These are phyloP conservation scores for Cacatua alba DNA, from an alignment of 2,113 vertebrate species.

Conservation along the genomic window DNA sequence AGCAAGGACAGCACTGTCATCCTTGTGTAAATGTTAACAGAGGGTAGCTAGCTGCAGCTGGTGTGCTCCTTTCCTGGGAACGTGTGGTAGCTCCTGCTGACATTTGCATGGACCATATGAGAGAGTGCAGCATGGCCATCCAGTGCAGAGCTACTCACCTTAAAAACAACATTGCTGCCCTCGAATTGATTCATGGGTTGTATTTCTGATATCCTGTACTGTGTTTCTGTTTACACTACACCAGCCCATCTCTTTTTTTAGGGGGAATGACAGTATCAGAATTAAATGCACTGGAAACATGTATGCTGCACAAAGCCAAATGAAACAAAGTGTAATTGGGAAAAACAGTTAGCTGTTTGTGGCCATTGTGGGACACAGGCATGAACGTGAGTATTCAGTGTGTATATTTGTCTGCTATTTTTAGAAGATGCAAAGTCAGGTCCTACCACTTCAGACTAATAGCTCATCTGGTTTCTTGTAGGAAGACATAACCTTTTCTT, in stretches of 20 bases:
- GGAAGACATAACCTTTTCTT: neutral
- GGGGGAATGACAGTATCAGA: neutral
- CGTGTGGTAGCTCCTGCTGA: neutral
- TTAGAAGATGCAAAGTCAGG: neutral
- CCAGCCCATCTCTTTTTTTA: fast-evolving
- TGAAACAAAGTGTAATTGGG: neutral
- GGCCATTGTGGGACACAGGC: neutral
- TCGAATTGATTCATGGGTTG: fast-evolving
- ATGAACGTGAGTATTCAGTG: neutral
- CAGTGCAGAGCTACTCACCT: neutral
- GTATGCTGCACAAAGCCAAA: neutral
- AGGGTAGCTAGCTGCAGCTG: fast-evolving
- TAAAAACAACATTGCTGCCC: fast-evolving
- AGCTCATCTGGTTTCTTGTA: neutral
- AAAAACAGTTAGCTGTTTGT: neutral
- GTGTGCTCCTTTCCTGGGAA: neutral
- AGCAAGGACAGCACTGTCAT: neutral
- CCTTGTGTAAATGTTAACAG: neutral
- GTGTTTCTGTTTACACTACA: fast-evolving
- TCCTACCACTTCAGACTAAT: neutral
- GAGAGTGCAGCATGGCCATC: fast-evolving
- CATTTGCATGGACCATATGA: neutral
- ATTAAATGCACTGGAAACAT: neutral
- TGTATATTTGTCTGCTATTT: fast-evolving
- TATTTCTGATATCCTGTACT: fast-evolving